Percentiles rank a stretch among this genome's conserved stretches.
phyloP scores from a whole-genome alignment of 2,888 invertebrate genomes.

The Chrysolina americana region DNA sequence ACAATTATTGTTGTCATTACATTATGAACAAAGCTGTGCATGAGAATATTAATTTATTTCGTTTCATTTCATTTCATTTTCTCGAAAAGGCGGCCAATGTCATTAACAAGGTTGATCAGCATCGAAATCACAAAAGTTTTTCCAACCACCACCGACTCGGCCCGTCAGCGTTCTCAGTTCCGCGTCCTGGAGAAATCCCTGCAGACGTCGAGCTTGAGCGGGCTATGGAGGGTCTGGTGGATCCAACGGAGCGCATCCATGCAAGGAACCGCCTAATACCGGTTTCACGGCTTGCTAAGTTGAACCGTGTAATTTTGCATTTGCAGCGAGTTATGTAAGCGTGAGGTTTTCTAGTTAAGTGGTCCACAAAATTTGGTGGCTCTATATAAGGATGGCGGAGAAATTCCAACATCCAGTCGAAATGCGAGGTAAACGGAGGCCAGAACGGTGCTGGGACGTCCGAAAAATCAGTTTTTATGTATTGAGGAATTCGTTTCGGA shows the following conservation, averaged over 20 bases:
- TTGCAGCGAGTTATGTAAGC: slow-evolving; percentile 72
- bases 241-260: slow-evolving; percentile 67
- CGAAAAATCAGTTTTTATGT: neutral
- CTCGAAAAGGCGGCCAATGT: neutral
- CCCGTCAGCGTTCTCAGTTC: neutral
- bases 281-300: slow-evolving; percentile 74
- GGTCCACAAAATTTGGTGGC: slow-evolving; percentile 76
- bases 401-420: slow-evolving; percentile 62
- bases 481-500: neutral
- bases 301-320: slow-evolving; percentile 76
- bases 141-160: neutral
- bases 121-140: too few species aligned
- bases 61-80: too few species aligned
- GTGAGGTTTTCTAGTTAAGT: slow-evolving; percentile 76
- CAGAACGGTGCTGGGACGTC: slow-evolving; percentile 20
- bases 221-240: slow-evolving; percentile 47
- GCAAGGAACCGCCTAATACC: slow-evolving; percentile 69
- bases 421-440: slow-evolving; percentile 49
- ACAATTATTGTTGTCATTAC: too few species aligned
- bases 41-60: too few species aligned
- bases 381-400: slow-evolving; percentile 72
- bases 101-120: neutral
- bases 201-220: slow-evolving; percentile 35
- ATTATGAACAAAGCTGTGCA: too few species aligned
- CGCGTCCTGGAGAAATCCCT: slow-evolving; percentile 23